Evolutionary conservation across 2,888 invertebrate species (phyloP).

Genomic region (Timema cristinae): DNA sequence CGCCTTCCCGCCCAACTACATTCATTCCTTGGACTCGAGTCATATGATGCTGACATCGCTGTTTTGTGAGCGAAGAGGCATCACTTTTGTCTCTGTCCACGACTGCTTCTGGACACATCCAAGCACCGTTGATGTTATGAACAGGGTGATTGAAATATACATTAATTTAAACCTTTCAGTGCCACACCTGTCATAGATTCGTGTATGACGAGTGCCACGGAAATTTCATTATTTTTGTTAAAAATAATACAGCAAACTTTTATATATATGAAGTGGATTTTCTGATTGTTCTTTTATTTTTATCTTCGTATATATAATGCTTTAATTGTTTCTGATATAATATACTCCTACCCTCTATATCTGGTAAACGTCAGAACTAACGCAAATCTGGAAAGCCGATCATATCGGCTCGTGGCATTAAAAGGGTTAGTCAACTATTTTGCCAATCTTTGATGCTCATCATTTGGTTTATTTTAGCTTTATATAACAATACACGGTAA

Average conservation of each 20-base stretch:
- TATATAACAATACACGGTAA: no score
- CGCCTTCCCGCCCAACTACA: slow-evolving; percentile 98
- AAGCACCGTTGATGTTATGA: slow-evolving; percentile 79
- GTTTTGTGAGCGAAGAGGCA: slow-evolving; percentile 71
- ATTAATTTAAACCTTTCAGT: neutral
- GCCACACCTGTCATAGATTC: no score
- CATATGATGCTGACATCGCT: slow-evolving; percentile 99
- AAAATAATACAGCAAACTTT: neutral
- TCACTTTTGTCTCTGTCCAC: slow-evolving; percentile 95
- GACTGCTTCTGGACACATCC: slow-evolving; percentile 99
- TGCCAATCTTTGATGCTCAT: no score
- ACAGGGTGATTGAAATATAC: slow-evolving; percentile 58
- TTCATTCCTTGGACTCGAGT: slow-evolving; percentile 96
- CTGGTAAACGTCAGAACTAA: no score
- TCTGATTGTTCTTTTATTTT: slow-evolving; percentile 3
- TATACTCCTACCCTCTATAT: no score
- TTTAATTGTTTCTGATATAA: no score
- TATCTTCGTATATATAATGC: neutral
- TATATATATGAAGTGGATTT: neutral
- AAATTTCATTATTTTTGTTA: no score
- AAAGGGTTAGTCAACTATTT: no score
- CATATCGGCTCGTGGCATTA: no score
- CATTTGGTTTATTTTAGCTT: no score
- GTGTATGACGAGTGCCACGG: no score
- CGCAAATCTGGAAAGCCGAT: no score